Base-by-base conservation (phyloP, 2,888 invertebrate species). In the Megaustenia siamemsis region DNA sequence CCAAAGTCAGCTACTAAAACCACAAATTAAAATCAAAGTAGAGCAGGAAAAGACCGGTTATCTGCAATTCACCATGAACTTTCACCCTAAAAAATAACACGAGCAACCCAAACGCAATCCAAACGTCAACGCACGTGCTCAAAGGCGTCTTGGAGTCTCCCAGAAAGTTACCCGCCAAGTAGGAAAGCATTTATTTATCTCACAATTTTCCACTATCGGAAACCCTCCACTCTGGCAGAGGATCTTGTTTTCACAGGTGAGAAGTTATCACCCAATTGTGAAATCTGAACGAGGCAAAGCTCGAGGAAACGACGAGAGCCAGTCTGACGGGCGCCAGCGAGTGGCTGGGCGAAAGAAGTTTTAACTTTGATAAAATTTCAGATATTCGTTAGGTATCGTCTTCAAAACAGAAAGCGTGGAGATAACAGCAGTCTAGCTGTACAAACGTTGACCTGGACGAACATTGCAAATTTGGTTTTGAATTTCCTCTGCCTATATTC, bases 201-300 rank as follows among this genome's bases (percentile, higher is more conserved):
- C 71, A 15, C 40, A 35, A 43, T 43, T 68, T 49, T 38, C 21
- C 66, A 43, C n/a, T 66, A 45, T 45, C 45, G 63, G 63, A 43
- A 43, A 60, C 21, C 79, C 35, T 49, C 63, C 28, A 68, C 68
- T 79, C 79, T 21, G 18, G 45, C 3, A 10, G 79, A 49, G 66
- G 21, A 66, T 79, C 82, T 75, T 82, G 82, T 82, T 82, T 82
- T 82, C 82, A 63, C 82, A 82, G 82, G 82, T 82, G 82, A 82
- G 45, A 63, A 82, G 43, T 82, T 82, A 82, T 82, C 75, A 82
- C 63, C 75, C 82, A 63, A 75, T 82, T 82, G 82, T 82, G 82
- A 82, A 82, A 75, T 63, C 63, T 56, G 82, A 82, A 75, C 60
- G 56, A 75, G 75, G 43, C 82, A 24, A 75, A 15, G 35, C 45